Conservation (phyloP, 2,113 vertebrate genomes). For the Sceloporus tristichus region DNA sequence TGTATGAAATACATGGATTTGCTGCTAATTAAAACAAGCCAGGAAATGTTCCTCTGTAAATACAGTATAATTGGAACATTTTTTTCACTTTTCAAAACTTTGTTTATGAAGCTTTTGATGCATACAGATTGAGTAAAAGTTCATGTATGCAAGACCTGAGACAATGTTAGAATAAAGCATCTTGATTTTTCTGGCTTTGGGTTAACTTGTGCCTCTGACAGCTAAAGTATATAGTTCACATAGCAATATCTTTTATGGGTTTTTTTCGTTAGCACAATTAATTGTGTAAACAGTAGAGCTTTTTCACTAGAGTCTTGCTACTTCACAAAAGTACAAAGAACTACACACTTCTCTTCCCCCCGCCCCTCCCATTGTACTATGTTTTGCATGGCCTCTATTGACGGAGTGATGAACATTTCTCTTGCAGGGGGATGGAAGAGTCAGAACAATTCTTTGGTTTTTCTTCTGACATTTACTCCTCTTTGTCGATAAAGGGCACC, state of each 20-base stretch:
- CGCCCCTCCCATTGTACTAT: background rate
- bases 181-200: background rate
- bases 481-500: background rate
- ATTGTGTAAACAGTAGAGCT: background rate
- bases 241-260: background rate
- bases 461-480: background rate
- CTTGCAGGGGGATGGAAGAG: background rate
- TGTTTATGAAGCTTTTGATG: too few relatives aligned
- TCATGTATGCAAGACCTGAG: background rate
- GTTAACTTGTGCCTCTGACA: background rate
- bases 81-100: too few relatives aligned
- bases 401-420: background rate
- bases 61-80: background rate
- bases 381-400: background rate
- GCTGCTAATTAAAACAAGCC: background rate
- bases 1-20: background rate
- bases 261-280: background rate
- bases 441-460: background rate
- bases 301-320: rapidly evolving
- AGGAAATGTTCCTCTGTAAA: background rate
- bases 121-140: too few relatives aligned
- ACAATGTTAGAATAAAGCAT: background rate
- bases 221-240: background rate
- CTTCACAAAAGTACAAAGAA: background rate
- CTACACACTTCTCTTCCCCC: too few relatives aligned